These are phyloP conservation scores for Crocodylus rhombifer DNA, from an alignment of 2,797 vertebrate genomes.

Conservation along the genomic window DNA sequence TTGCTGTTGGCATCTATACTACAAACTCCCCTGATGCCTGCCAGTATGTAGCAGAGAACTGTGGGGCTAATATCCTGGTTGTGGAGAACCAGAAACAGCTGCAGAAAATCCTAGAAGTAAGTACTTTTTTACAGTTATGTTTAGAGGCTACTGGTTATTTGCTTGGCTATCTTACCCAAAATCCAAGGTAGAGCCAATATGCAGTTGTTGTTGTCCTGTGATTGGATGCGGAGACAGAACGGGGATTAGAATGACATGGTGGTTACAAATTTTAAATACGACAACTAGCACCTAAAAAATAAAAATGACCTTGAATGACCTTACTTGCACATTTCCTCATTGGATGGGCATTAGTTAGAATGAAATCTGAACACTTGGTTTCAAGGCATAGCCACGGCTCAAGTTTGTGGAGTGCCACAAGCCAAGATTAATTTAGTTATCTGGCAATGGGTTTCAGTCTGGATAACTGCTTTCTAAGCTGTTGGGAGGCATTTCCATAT, in stretches of 20 bases:
- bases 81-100: conserved; percentile 95
- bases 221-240: background rate
- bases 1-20: conserved; percentile 94
- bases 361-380: background rate
- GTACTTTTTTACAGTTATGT: background rate
- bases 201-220: background rate
- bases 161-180: too few relatives aligned
- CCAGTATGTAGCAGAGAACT: conserved; percentile 89
- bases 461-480: background rate
- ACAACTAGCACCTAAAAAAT: background rate
- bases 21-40: conserved; percentile 95
- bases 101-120: conserved; percentile 95
- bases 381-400: background rate
- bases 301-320: background rate
- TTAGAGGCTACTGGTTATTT: background rate
- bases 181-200: too few relatives aligned
- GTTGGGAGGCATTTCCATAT: too few relatives aligned
- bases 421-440: background rate
- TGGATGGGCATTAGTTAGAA: background rate
- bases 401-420: background rate
- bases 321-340: background rate
- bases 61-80: conserved; percentile 89
- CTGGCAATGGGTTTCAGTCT: background rate
- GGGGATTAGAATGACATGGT: background rate
- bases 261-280: background rate